Percentiles rank a stretch among this genome's conserved stretches.
phyloP scores from a whole-genome alignment of 2,113 vertebrate species.

The Petroica traversi region DNA sequence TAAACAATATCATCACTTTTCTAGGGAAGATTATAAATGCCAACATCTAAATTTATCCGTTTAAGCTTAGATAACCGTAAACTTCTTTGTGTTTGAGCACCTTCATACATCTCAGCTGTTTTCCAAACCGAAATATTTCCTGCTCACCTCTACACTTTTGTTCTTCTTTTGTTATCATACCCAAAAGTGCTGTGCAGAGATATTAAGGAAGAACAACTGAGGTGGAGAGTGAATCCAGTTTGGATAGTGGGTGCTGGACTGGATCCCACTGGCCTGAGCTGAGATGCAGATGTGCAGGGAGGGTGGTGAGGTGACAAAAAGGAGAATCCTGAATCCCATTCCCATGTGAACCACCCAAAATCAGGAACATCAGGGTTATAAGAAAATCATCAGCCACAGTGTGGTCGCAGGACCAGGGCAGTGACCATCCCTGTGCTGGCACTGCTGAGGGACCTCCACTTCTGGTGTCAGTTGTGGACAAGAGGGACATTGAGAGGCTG shows the following conservation, averaged over 20 bases:
- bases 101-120: neutral
- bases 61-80: neutral
- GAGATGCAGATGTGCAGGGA: neutral
- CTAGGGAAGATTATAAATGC: neutral
- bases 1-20: neutral
- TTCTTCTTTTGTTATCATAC: neutral
- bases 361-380: neutral
- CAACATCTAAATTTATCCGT: neutral
- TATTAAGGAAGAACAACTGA: neutral
- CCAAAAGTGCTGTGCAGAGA: neutral
- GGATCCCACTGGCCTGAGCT: fast-evolving
- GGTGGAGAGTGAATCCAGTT: neutral
- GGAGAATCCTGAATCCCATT: neutral
- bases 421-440: neutral
- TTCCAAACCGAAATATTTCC: neutral
- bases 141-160: neutral
- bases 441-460: neutral
- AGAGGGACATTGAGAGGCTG: fast-evolving
- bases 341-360: neutral
- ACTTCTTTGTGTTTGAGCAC: neutral
- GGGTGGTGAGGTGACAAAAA: neutral
- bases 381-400: neutral
- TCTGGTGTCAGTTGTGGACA: neutral
- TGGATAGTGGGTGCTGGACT: neutral
- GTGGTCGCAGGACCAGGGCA: neutral